Evolutionary conservation across 2,888 invertebrate genomes (phyloP).

Genomic region (Synanthedon andrenaeformis): DNA sequence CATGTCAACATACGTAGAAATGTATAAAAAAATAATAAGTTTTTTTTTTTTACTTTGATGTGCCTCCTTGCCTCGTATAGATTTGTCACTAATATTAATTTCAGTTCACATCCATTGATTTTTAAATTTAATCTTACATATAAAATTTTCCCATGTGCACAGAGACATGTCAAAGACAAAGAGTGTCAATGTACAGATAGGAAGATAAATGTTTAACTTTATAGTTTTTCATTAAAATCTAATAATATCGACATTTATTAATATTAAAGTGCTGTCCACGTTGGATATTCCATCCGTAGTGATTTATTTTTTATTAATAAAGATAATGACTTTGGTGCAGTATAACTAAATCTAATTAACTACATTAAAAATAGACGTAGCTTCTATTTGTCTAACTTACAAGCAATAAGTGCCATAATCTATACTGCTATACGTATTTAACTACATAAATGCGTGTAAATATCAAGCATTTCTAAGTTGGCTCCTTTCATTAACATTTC

Average conservation of each 20-base stretch:
- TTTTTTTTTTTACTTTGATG: slow-evolving; percentile 33
- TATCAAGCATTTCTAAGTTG: neutral
- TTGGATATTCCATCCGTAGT: no score
- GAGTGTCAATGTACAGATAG: no score
- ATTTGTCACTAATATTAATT: slow-evolving; percentile 25
- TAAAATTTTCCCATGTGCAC: neutral
- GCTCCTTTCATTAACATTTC: no score
- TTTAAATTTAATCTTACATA: slow-evolving; percentile 2
- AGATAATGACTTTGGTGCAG: neutral
- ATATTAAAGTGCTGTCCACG: slow-evolving; percentile 1
- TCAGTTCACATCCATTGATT: slow-evolving; percentile 37
- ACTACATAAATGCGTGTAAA: neutral
- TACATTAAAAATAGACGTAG: slow-evolving; percentile 11
- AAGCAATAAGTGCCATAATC: neutral
- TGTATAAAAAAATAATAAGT: slow-evolving; percentile 4
- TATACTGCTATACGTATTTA: neutral
- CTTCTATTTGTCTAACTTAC: slow-evolving; percentile 7
- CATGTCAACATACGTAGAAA: neutral
- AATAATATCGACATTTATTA: slow-evolving; percentile 6
- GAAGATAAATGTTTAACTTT: neutral
- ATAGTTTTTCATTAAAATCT: neutral
- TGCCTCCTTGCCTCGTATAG: slow-evolving; percentile 45
- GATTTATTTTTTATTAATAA: neutral
- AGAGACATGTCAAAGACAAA: no score
- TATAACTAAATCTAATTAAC: neutral